A percentile compares a stretch with the other conserved stretches of the same genome.
These are phyloP conservation scores for Andrena praecox DNA, from an alignment of 2,888 invertebrate genomes.

Conservation along the genomic window DNA sequence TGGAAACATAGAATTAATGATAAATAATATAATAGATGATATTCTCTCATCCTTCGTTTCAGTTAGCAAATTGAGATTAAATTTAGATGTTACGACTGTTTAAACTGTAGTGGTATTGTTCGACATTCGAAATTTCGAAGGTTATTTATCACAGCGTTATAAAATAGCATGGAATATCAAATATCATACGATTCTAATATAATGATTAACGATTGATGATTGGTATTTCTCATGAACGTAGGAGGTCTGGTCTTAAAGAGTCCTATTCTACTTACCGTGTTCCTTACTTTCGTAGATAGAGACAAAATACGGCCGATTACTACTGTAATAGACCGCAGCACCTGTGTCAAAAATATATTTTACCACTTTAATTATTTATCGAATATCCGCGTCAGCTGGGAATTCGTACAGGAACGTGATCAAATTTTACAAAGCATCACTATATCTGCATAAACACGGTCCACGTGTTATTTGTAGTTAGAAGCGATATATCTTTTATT, in stretches of 20 bases:
- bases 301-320: background rate
- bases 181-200: background rate
- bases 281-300: background rate
- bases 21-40: no score
- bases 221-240: background rate
- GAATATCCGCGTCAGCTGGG: no score
- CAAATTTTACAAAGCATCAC: no score
- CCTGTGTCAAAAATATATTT: background rate
- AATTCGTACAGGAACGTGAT: no score
- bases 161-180: background rate
- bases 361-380: no score
- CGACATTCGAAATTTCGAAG: background rate
- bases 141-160: background rate
- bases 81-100: background rate
- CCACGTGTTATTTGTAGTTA: no score
- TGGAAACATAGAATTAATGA: no score
- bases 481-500: no score
- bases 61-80: background rate
- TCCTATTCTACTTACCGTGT: constrained; percentile 12
- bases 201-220: background rate
- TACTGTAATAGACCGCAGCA: background rate
- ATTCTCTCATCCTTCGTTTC: background rate
- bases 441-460: no score
- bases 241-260: background rate
- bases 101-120: background rate